A percentile compares a stretch with the other conserved stretches of the same genome.
phyloP scores from a whole-genome alignment of 2,888 invertebrate genomes.

The Cecidostiba fungosa region DNA sequence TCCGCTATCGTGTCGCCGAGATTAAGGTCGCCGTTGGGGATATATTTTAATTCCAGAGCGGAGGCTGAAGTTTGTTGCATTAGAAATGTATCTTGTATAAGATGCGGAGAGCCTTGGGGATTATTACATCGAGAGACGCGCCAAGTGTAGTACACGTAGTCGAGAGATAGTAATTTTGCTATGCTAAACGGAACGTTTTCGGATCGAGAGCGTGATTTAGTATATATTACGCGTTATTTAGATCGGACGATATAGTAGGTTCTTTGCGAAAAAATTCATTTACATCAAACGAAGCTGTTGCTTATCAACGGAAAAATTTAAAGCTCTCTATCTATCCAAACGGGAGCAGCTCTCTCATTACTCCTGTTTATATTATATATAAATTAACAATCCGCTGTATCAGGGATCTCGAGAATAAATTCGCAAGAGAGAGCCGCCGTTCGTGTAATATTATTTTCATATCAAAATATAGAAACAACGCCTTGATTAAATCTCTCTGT shows the following conservation, averaged over 20 bases:
- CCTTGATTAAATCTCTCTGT: constrained; percentile 33
- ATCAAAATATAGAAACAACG: constrained; percentile 39
- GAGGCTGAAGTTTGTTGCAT: background rate
- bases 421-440: background rate
- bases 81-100: constrained; percentile 31
- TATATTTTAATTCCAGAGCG: constrained; percentile 49
- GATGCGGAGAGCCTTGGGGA: background rate
- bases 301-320: background rate
- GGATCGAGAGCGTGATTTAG: background rate
- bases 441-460: constrained; percentile 51
- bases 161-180: background rate
- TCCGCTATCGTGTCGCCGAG: constrained; percentile 19
- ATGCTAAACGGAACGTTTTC: background rate
- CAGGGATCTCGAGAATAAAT: constrained; percentile 38
- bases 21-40: constrained; percentile 22
- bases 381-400: constrained; percentile 53
- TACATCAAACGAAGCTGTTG: background rate
- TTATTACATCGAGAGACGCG: background rate
- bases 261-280: background rate
- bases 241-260: background rate
- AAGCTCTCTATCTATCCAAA: background rate
- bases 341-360: background rate
- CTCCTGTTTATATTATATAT: constrained; percentile 22
- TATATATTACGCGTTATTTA: too few species aligned
- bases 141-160: too few species aligned